Percentiles rank a stretch among this genome's conserved stretches.
Conservation (phyloP, 2,888 invertebrate genomes). For the Amphipoea lucens region DNA sequence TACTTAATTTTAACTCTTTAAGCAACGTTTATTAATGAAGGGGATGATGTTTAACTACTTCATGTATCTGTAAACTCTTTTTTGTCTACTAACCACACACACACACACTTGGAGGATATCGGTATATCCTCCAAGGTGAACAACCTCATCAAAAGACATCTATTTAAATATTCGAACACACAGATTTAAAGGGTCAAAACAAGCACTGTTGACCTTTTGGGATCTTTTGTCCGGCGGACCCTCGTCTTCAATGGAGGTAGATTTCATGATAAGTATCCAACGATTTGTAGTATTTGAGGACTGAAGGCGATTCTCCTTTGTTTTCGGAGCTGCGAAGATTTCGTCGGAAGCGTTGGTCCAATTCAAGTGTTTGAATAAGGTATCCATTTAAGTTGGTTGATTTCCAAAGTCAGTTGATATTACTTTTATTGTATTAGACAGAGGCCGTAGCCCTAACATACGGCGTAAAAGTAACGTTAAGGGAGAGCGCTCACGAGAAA, state of each 20-base stretch:
- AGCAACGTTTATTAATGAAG: no score
- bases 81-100: no score
- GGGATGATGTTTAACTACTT: no score
- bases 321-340: conserved; percentile 8
- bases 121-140: conserved; percentile 7
- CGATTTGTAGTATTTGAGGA: conserved; percentile 38
- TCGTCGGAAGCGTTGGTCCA: neutral
- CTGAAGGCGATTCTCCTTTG: conserved; percentile 12
- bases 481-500: no score
- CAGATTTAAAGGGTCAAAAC: conserved; percentile 30
- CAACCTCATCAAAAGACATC: conserved; percentile 12
- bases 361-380: conserved; percentile 7
- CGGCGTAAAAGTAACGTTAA: neutral
- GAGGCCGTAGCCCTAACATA: neutral
- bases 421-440: neutral
- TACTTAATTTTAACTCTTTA: no score
- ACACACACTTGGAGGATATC: no score
- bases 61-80: neutral
- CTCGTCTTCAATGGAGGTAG: conserved; percentile 25
- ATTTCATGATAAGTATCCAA: conserved; percentile 36
- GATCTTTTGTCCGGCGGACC: conserved; percentile 41
- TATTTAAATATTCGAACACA: conserved; percentile 50
- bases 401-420: neutral
- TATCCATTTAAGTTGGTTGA: neutral
- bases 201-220: conserved; percentile 27